Percentiles rank a stretch among this genome's conserved stretches.
Evolutionary conservation across 2,113 vertebrate species (phyloP).

Genomic region (Budorcas taxicolor): DNA sequence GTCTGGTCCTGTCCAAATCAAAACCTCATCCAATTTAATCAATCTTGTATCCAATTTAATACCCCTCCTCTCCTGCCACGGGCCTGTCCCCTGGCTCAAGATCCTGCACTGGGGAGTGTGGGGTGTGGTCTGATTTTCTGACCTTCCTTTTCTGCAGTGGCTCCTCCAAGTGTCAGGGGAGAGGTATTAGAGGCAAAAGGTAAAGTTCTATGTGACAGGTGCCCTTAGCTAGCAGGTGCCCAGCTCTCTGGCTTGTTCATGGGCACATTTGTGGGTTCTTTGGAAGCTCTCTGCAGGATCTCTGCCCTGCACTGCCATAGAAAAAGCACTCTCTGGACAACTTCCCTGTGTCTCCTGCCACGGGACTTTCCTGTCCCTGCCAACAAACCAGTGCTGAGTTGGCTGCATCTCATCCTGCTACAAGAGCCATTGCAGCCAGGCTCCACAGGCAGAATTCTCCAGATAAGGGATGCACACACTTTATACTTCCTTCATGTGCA

Average conservation of each 20-base stretch:
- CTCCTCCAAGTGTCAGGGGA: background rate
- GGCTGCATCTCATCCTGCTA: background rate
- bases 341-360: background rate
- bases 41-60: background rate
- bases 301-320: background rate
- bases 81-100: background rate
- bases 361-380: background rate
- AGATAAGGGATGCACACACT: background rate
- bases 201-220: background rate
- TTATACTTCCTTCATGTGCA: background rate
- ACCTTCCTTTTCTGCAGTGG: background rate
- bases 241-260: background rate
- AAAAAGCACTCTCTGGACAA: background rate
- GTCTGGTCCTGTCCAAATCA: background rate
- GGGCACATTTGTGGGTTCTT: background rate
- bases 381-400: background rate
- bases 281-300: background rate
- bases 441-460: background rate
- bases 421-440: background rate
- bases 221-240: background rate
- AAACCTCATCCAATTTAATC: constrained; percentile 6
- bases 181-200: background rate
- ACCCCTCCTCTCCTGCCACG: background rate
- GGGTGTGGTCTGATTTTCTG: background rate
- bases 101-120: background rate